Percentiles rank a stretch among this genome's conserved stretches.
These are phyloP conservation scores for Pelecanoides urinatrix DNA, from an alignment of 2,113 vertebrate genomes.

Conservation along the genomic window DNA sequence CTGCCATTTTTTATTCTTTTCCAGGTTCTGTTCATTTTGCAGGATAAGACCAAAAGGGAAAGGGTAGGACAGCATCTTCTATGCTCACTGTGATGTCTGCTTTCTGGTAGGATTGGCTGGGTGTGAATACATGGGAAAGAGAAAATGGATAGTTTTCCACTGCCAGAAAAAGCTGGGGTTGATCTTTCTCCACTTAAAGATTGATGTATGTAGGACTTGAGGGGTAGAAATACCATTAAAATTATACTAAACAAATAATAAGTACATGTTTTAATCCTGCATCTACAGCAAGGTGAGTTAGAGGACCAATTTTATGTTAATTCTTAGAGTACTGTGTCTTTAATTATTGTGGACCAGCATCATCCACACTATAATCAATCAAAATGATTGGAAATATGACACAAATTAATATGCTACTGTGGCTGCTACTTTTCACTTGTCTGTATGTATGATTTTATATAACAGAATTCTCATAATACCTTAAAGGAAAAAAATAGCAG, in stretches of 20 bases:
- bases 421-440: background rate
- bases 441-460: background rate
- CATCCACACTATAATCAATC: background rate
- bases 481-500: background rate
- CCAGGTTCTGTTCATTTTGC: background rate
- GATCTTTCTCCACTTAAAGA: background rate
- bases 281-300: background rate
- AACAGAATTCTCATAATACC: background rate
- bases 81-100: fast-evolving
- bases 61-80: background rate
- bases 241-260: background rate
- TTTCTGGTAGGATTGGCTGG: background rate
- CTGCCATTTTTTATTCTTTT: background rate
- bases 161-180: background rate
- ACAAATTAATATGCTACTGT: background rate
- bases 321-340: background rate
- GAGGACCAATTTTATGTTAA: background rate
- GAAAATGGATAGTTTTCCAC: background rate
- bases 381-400: background rate
- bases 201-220: background rate
- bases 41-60: background rate
- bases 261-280: background rate
- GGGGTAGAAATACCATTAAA: background rate
- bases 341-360: background rate
- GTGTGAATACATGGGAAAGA: background rate